Conservation (phyloP, 2,113 vertebrate genomes). For the Gorsachius goisagi region DNA sequence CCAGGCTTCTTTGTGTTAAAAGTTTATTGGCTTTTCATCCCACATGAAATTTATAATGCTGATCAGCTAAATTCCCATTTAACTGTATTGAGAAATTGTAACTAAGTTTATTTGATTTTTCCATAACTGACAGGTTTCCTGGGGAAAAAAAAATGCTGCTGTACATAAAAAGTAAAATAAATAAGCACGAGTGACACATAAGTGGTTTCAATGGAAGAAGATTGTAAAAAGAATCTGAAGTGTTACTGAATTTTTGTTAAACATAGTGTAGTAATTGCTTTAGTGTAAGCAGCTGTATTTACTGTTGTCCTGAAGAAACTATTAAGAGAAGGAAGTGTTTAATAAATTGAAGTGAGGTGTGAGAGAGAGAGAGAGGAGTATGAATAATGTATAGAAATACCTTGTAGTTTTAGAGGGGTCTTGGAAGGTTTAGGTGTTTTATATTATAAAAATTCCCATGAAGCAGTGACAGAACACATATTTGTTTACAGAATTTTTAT, state of each 20-base stretch:
- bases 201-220: not conserved
- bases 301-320: not conserved
- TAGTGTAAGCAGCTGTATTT: not conserved
- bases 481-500: not conserved
- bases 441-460: not conserved
- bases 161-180: not conserved
- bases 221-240: not conserved
- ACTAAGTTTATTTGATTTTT: not conserved
- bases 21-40: conserved; percentile 38
- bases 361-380: not conserved
- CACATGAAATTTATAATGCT: not conserved
- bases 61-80: not conserved
- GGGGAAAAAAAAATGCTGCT: not conserved
- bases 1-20: conserved; percentile 38
- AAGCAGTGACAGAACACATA: not conserved
- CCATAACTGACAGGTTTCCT: not conserved
- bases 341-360: not conserved
- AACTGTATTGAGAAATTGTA: not conserved
- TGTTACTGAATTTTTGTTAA: not conserved
- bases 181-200: not conserved
- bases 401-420: not conserved
- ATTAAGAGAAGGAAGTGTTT: not conserved
- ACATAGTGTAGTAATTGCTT: not conserved
- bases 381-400: not conserved
- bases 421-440: not conserved